phyloP scores from a whole-genome alignment of 2,113 vertebrate genomes.

The Lagenorhynchus albirostris region DNA sequence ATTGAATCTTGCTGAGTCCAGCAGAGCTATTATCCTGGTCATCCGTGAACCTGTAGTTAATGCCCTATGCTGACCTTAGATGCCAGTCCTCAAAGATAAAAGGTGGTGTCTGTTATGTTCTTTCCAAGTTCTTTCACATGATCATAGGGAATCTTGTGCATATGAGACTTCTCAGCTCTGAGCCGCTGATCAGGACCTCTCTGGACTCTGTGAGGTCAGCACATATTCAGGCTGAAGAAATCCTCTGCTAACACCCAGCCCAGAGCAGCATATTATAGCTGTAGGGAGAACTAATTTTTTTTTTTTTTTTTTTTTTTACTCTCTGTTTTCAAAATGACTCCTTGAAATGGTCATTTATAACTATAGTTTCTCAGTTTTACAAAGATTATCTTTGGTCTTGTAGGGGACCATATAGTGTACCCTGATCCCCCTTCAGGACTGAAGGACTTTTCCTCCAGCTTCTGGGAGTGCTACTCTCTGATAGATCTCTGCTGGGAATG shows the following conservation, averaged over 20 bases:
- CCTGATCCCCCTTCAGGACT: neutral
- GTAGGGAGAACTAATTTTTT: neutral
- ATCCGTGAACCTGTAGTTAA: neutral
- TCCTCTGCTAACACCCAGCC: neutral
- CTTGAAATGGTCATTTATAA: neutral
- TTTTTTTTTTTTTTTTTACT: neutral
- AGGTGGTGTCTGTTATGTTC: neutral
- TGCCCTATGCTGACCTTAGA: neutral
- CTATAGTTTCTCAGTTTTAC: neutral
- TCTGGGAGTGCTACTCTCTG: neutral
- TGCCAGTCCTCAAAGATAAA: neutral
- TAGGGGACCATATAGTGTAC: neutral
- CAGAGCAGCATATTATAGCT: neutral
- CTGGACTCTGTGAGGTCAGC: neutral
- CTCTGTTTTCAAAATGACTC: neutral
- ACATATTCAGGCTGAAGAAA: neutral
- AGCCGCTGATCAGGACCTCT: neutral
- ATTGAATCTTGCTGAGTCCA: neutral
- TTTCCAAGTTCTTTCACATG: neutral
- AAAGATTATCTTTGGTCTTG: neutral
- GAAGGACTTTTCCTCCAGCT: neutral
- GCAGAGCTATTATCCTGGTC: neutral
- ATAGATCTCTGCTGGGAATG: neutral
- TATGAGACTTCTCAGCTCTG: neutral
- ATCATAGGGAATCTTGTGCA: neutral